These are phyloP conservation scores for Nesospiza acunhae DNA, from an alignment of 2,113 vertebrate species.

Conservation along the genomic window DNA sequence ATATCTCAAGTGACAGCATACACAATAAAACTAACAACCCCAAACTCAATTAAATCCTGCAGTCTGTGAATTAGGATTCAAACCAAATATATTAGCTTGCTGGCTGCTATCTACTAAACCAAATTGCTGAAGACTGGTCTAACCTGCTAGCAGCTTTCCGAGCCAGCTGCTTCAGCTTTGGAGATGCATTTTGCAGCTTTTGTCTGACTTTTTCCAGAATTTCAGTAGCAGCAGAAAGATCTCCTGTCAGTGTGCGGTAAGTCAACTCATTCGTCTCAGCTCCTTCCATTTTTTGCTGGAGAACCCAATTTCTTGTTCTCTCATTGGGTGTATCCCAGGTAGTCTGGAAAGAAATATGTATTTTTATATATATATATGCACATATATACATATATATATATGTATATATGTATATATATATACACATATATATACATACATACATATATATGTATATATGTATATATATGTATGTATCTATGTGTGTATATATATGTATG, in stretches of 20 bases:
- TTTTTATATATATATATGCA: too few species aligned
- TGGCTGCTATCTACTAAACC: background rate
- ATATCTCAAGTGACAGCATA: background rate
- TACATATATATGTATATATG: too few species aligned
- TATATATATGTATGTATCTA: too few species aligned
- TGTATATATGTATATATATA: too few species aligned
- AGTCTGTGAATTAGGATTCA: background rate
- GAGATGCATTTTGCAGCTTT: constrained; percentile 80
- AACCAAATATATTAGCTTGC: background rate
- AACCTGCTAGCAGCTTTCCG: constrained; percentile 80
- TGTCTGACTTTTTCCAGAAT: constrained; percentile 76
- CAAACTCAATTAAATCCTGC: background rate
- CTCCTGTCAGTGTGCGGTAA: constrained; percentile 22
- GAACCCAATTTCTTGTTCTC: constrained; percentile 85
- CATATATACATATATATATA: too few species aligned
- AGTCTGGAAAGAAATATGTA: constrained; percentile 19
- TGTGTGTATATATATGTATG: too few species aligned
- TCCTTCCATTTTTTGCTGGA: constrained; percentile 81
- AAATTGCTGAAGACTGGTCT: background rate
- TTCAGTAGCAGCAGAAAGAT: constrained; percentile 58
- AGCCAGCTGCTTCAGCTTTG: constrained; percentile 79
- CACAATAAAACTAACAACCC: background rate
- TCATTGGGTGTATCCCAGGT: constrained; percentile 69
- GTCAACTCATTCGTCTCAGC: constrained; percentile 51
- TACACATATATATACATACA: too few species aligned